Base-by-base conservation (phyloP, 2,113 vertebrate genomes). In the Zonotrichia leucophrys region DNA sequence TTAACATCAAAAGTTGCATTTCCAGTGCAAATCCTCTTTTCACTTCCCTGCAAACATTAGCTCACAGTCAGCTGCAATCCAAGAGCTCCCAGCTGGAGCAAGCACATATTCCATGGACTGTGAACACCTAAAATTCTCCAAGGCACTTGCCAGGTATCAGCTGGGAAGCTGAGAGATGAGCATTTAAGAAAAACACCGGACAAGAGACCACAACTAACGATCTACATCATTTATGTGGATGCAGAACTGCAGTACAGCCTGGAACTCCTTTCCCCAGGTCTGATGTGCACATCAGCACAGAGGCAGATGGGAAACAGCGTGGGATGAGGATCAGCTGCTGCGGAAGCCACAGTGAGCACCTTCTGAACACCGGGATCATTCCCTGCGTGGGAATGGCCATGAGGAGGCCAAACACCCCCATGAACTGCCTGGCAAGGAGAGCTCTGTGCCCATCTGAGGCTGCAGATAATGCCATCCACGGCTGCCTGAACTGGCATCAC, bases 261-360 rank as follows among this genome's bases (percentile, higher is more conserved):
- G 35, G 23, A 30, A 58, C 41, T 60, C 0, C 35, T 5, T 22
- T 24, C 60, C 73, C 15, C 24, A 9, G 41, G 41, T 27, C 20
- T 73, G 12, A n/a, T 2, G n/a, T 12, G 41, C n/a, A 68, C 4
- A 2, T 3, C 15, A 8, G 5, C 21, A 15, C 33, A 12, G 9
- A 31, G 58, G 28, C 18, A 15, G 41, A 66, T 27, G 46, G 68
- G 64, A 72, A 59, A 2, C 3, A 15, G 20, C 0, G 0, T 4
- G 31, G 63, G 10, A 35, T 7, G 10, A 17, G 62, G 5, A 13
- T 8, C 30, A 39, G 58, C 42, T 50, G 17, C 0, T 21, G 50
- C 4, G 37, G 77, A 50, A 55, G 3, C 41, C 3, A 2, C 58
- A 13, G 0, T 0, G 16, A 70, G 79, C 31, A 70, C 18, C 76